phyloP scores from a whole-genome alignment of 2,797 vertebrate species.

The Heterohyrax brucei region DNA sequence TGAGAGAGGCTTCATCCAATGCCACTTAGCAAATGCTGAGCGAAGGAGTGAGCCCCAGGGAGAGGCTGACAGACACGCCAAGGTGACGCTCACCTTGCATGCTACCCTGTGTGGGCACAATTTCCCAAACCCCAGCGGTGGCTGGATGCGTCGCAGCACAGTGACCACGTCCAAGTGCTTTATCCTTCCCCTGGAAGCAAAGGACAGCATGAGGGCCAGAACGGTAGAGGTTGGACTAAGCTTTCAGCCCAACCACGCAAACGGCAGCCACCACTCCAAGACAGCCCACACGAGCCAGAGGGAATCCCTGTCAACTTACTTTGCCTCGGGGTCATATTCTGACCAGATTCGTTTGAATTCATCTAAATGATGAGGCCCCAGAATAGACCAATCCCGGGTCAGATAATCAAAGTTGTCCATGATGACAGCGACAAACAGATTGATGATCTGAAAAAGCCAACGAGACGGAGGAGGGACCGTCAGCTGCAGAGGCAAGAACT shows the following conservation, averaged over 20 bases:
- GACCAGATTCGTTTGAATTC: conserved; percentile 99
- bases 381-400: conserved; percentile 99
- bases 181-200: conserved; percentile 95
- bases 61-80: neutral
- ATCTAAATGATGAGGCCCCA: conserved; percentile 98
- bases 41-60: neutral
- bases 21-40: neutral
- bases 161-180: conserved; percentile 99
- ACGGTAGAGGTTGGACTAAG: fast-evolving
- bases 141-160: conserved; percentile 97
- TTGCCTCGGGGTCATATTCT: conserved; percentile 99
- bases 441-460: conserved; percentile 95
- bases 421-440: conserved; percentile 99
- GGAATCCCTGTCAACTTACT: conserved; percentile 92
- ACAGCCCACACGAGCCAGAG: neutral
- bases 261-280: neutral
- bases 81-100: conserved; percentile 94
- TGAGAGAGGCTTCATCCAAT: neutral
- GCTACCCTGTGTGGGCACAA: conserved; percentile 99
- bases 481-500: neutral
- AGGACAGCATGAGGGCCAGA: conserved; percentile 55
- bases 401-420: conserved; percentile 99
- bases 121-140: conserved; percentile 98
- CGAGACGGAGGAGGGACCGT: neutral
- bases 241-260: neutral